phyloP scores from a whole-genome alignment of 2,888 invertebrate genomes.

The Ophonus ardosiacus region DNA sequence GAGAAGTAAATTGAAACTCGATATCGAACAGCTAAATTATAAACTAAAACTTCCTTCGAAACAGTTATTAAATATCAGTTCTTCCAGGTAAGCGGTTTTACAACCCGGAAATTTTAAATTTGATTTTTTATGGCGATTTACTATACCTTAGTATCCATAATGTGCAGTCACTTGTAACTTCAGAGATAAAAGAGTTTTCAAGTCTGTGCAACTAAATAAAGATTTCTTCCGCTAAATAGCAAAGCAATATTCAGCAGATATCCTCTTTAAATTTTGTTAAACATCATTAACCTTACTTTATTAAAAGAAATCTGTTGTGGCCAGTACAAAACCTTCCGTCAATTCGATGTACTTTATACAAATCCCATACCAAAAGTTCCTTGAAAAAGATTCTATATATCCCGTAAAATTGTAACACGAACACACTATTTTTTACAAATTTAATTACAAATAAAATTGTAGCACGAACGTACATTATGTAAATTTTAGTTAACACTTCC shows the following conservation, averaged over 20 bases:
- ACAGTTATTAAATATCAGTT: slow-evolving; percentile 52
- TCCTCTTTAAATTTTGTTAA: background rate
- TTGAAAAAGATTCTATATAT: no score
- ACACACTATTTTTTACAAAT: no score
- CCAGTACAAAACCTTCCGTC: no score
- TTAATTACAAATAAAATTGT: no score
- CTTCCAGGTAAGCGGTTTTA: background rate
- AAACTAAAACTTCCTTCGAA: slow-evolving; percentile 47
- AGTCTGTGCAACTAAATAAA: background rate
- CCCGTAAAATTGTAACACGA: no score
- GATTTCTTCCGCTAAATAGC: background rate
- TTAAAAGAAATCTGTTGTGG: no score
- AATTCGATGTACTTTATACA: no score
- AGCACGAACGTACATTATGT: no score
- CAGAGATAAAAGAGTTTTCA: slow-evolving; percentile 3
- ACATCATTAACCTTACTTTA: background rate
- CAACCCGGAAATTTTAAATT: slow-evolving; percentile 22
- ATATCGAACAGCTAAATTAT: slow-evolving; percentile 60
- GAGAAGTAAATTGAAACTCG: slow-evolving; percentile 55
- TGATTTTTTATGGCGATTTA: background rate
- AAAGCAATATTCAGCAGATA: background rate
- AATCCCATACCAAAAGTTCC: no score
- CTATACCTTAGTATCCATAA: slow-evolving; percentile 10
- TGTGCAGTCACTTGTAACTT: slow-evolving; percentile 22
- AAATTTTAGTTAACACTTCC: no score